These are phyloP conservation scores for Scaeva pyrastri DNA, from an alignment of 2,888 invertebrate genomes.

Conservation along the genomic window DNA sequence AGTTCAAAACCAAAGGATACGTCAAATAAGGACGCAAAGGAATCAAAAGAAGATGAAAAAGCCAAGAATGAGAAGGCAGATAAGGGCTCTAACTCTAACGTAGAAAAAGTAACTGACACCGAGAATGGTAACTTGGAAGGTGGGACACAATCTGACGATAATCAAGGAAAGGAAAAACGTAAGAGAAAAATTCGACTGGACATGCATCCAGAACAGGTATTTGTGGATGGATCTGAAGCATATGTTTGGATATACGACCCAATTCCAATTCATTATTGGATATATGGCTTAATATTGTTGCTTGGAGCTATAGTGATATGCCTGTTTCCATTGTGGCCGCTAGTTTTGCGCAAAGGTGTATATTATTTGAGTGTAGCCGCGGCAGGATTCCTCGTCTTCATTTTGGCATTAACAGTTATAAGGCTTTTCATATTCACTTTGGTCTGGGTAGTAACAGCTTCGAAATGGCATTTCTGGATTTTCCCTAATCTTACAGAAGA, in stretches of 20 bases:
- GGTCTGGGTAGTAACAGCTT: constrained; percentile 94
- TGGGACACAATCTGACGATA: constrained; percentile 26
- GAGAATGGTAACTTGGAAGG: constrained; percentile 77
- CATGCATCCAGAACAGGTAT: constrained; percentile 97
- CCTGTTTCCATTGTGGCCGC: constrained; percentile 99
- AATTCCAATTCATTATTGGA: constrained; percentile 96
- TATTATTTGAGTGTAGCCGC: constrained; percentile 98
- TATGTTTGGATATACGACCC: constrained; percentile 99
- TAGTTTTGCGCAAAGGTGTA: constrained; percentile 95
- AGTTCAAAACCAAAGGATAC: constrained; percentile 53
- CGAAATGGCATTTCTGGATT: constrained; percentile 98
- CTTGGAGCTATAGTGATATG: constrained; percentile 97
- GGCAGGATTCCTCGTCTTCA: constrained; percentile 96
- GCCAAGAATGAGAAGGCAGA: constrained; percentile 54
- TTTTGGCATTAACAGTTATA: constrained; percentile 94
- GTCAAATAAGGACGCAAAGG: constrained; percentile 40
- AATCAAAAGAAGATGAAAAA: constrained; percentile 55
- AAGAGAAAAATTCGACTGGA: constrained; percentile 97
- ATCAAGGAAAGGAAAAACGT: constrained; percentile 86
- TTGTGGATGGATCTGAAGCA: constrained; percentile 96
- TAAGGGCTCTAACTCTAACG: constrained; percentile 38
- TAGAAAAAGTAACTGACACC: constrained; percentile 81
- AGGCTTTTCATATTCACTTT: constrained; percentile 95
- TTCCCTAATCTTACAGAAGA: constrained; percentile 99
- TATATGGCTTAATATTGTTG: constrained; percentile 95